Evolutionary conservation across 2,888 invertebrate species (phyloP).

Genomic region (Agapostemon virescens): DNA sequence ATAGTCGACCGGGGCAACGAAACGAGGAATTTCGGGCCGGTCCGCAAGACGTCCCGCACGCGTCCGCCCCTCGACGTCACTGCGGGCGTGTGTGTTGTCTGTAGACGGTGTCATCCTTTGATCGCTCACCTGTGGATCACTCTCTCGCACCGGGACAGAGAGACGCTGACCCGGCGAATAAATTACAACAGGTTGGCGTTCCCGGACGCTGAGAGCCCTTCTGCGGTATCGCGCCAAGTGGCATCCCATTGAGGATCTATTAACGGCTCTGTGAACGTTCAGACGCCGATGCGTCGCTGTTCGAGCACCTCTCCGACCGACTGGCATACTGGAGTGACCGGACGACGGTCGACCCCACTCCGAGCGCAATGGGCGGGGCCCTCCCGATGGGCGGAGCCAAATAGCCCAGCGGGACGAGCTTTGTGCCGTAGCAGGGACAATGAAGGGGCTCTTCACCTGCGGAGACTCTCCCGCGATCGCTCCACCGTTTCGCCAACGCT

Average conservation of each 20-base stretch:
- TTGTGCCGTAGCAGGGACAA: neutral
- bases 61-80: neutral
- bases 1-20: constrained; percentile 70
- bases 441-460: neutral
- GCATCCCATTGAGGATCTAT: constrained; percentile 4
- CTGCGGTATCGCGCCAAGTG: constrained; percentile 11
- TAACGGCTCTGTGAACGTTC: constrained; percentile 11
- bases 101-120: constrained; percentile 27
- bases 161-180: constrained; percentile 16
- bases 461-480: neutral
- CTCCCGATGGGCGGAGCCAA: neutral
- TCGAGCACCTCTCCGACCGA: neutral
- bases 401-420: neutral
- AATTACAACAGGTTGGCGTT: constrained; percentile 40
- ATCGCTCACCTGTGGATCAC: constrained; percentile 58
- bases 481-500: neutral
- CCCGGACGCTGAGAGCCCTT: constrained; percentile 5
- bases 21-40: constrained; percentile 72
- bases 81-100: neutral
- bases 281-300: constrained; percentile 10
- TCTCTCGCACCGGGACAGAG: neutral
- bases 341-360: neutral
- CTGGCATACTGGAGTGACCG: neutral
- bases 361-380: neutral
- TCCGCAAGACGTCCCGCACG: constrained; percentile 56